These are phyloP conservation scores for Steinernema scapterisci DNA, from an alignment of 2,888 invertebrate species.

Conservation along the genomic window DNA sequence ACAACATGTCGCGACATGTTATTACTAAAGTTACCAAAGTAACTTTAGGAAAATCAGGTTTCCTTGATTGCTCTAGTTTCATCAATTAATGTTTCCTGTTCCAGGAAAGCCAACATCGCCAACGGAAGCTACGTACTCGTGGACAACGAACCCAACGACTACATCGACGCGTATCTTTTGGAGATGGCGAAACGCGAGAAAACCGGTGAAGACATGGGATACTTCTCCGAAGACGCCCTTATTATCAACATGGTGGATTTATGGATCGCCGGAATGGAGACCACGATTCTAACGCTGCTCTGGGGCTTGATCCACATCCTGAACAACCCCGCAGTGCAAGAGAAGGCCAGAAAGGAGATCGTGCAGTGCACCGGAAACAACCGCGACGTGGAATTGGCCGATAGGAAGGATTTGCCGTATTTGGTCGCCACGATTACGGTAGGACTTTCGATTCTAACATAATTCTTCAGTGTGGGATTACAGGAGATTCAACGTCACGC, in stretches of 20 bases:
- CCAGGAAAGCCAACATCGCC: constrained; percentile 40
- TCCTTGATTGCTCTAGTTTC: too few relatives aligned
- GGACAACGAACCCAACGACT: constrained; percentile 42
- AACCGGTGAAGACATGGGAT: constrained; percentile 34
- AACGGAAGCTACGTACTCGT: constrained; percentile 38
- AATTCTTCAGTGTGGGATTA: not conserved
- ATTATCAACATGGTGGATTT: constrained; percentile 9
- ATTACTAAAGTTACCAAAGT: too few relatives aligned
- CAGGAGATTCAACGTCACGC: constrained; percentile 22
- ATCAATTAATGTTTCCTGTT: too few relatives aligned
- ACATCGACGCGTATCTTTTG: constrained; percentile 43
- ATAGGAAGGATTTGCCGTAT: constrained; percentile 19
- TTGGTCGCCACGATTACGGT: constrained; percentile 18
- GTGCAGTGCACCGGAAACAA: not conserved
- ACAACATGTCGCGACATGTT: too few relatives aligned
- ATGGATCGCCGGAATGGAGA: constrained; percentile 27
- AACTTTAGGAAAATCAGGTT: too few relatives aligned
- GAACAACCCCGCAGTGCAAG: not conserved
- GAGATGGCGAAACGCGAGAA: constrained; percentile 43
- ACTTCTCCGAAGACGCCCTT: not conserved
- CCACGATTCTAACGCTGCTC: constrained; percentile 20
- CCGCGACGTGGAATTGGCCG: not conserved
- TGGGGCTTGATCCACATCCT: constrained; percentile 27
- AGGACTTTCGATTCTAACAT: not conserved
- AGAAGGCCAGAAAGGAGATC: not conserved